phyloP scores from a whole-genome alignment of 2,888 invertebrate species.

The Nudaria mundana region DNA sequence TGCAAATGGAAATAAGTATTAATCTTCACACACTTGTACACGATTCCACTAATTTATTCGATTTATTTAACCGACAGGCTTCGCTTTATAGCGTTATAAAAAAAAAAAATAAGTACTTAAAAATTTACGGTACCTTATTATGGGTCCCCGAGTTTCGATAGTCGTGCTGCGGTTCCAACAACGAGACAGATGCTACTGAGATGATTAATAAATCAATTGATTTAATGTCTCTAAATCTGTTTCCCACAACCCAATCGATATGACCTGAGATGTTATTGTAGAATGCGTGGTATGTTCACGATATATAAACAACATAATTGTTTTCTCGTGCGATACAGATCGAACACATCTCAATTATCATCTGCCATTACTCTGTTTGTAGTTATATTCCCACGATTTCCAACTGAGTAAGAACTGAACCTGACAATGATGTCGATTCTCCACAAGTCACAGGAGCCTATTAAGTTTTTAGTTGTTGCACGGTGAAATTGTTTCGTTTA shows the following conservation, averaged over 20 bases:
- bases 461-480: slow-evolving; percentile 33
- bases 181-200: too few relatives aligned
- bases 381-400: slow-evolving; percentile 64
- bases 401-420: slow-evolving; percentile 43
- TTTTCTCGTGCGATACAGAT: slow-evolving; percentile 36
- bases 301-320: slow-evolving; percentile 17
- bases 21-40: too few relatives aligned
- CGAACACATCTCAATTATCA: slow-evolving; percentile 32
- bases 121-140: too few relatives aligned
- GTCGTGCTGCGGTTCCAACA: too few relatives aligned
- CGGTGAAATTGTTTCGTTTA: slow-evolving; percentile 26
- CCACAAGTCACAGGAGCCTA: slow-evolving; percentile 33
- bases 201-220: too few relatives aligned
- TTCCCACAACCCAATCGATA: slow-evolving; percentile 7
- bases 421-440: slow-evolving; percentile 50
- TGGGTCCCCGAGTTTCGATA: too few relatives aligned
- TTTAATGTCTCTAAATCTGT: too few relatives aligned
- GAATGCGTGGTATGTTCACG: background rate
- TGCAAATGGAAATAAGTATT: too few relatives aligned
- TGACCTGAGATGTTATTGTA: background rate
- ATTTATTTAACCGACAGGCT: too few relatives aligned
- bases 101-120: too few relatives aligned
- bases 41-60: too few relatives aligned
- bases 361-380: slow-evolving; percentile 39
- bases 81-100: too few relatives aligned